phyloP scores from a whole-genome alignment of 1,140 invertebrate genomes.

The Andrena cerasifolii region DNA sequence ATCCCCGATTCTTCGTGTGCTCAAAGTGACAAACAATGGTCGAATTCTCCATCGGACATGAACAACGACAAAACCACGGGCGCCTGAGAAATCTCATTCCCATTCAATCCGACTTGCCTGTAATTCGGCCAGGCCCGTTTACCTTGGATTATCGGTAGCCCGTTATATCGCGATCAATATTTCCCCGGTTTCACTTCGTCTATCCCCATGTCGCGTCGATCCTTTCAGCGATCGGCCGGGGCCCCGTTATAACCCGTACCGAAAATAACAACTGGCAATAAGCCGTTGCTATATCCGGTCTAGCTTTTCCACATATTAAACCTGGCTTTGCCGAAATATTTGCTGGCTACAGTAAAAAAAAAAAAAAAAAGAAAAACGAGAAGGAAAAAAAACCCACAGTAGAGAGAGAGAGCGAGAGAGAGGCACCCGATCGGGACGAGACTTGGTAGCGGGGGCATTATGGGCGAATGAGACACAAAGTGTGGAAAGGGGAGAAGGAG shows the following conservation, averaged over 20 bases:
- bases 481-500: conserved; percentile 14
- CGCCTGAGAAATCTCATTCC: background rate
- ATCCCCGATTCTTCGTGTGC: background rate
- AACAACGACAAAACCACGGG: background rate
- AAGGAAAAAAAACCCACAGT: no score
- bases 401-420: no score
- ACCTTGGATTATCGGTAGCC: conserved; percentile 17
- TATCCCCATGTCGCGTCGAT: conserved; percentile 29
- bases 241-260: conserved; percentile 53
- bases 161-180: conserved; percentile 23
- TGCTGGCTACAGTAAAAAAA: conserved; percentile 28
- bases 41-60: background rate
- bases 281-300: conserved; percentile 68
- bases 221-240: conserved; percentile 48
- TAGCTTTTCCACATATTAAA: conserved; percentile 77
- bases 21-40: background rate
- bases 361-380: conserved; percentile 20
- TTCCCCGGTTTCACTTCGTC: background rate
- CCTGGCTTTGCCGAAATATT: conserved; percentile 69
- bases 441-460: background rate
- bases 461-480: conserved; percentile 5
- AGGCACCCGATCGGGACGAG: background rate
- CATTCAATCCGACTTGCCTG: background rate
- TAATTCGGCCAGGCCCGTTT: conserved; percentile 10
- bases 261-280: conserved; percentile 78